phyloP scores from a whole-genome alignment of 2,888 invertebrate genomes.

The Biston stratarius region DNA sequence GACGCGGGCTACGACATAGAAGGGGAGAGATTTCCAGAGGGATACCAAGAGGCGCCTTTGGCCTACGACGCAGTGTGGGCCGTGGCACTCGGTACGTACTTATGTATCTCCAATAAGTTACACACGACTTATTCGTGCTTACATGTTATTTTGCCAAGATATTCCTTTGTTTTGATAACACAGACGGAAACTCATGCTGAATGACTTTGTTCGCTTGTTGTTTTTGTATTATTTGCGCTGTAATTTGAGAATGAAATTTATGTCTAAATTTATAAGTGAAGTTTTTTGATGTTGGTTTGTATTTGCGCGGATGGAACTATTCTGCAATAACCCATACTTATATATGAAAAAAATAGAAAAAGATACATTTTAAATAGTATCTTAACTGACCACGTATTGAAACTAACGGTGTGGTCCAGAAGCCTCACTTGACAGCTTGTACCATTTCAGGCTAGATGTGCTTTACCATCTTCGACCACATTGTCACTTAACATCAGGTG shows the following conservation, averaged over 20 bases:
- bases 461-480: no score
- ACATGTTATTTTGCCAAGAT: constrained; percentile 31
- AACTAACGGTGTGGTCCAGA: no score
- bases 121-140: constrained; percentile 30
- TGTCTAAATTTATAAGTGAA: neutral
- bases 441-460: no score
- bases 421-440: no score
- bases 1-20: constrained; percentile 94
- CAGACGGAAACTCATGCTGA: constrained; percentile 5
- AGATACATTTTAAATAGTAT: no score
- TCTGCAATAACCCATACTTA: neutral
- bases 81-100: constrained; percentile 92
- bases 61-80: constrained; percentile 99
- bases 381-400: no score
- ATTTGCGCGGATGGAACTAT: neutral
- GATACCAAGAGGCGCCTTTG: constrained; percentile 98
- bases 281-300: neutral
- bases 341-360: no score
- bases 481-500: no score
- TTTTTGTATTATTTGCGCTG: constrained; percentile 16
- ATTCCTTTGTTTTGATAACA: constrained; percentile 27
- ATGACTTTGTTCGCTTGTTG: constrained; percentile 24
- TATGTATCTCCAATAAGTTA: constrained; percentile 21
- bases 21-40: constrained; percentile 95
- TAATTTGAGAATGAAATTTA: constrained; percentile 6